These are phyloP conservation scores for Magallana nippona DNA, from an alignment of 2,888 invertebrate genomes.

Conservation along the genomic window DNA sequence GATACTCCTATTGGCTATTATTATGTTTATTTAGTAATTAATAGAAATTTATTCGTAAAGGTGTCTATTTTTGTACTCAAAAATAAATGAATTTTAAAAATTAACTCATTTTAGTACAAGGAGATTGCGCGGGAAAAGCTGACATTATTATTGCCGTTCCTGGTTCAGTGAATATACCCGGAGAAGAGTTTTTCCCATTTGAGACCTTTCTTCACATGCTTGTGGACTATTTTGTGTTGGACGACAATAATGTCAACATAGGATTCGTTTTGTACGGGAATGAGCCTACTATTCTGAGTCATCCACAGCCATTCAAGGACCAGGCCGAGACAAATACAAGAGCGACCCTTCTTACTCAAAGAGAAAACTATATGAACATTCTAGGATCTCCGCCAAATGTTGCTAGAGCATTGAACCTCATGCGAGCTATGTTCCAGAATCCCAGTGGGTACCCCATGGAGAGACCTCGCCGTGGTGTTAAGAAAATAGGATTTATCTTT, in stretches of 20 bases:
- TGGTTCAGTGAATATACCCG: slow-evolving; percentile 58
- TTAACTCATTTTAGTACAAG: slow-evolving; percentile 44
- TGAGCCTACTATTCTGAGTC: slow-evolving; percentile 55
- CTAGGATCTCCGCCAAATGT: slow-evolving; percentile 59
- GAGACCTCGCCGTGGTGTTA: slow-evolving; percentile 50
- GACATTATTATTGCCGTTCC: slow-evolving; percentile 63
- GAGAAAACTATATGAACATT: slow-evolving; percentile 51
- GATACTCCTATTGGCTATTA: too few species aligned
- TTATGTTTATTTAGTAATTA: too few species aligned
- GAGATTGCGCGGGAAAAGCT: slow-evolving; percentile 59
- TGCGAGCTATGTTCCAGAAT: slow-evolving; percentile 64
- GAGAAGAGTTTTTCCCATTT: slow-evolving; percentile 65
- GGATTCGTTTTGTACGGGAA: slow-evolving; percentile 61
- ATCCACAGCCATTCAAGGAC: slow-evolving; percentile 59
- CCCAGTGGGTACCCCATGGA: slow-evolving; percentile 57
- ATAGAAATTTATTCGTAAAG: too few species aligned
- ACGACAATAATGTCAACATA: slow-evolving; percentile 55
- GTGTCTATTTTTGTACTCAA: too few species aligned
- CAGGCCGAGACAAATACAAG: slow-evolving; percentile 60
- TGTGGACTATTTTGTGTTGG: slow-evolving; percentile 59
- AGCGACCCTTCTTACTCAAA: slow-evolving; percentile 61
- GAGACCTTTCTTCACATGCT: slow-evolving; percentile 63
- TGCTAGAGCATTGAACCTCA: slow-evolving; percentile 54
- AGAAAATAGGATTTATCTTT: slow-evolving; percentile 62
- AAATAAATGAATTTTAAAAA: too few species aligned